These are phyloP conservation scores for Antheraea mylitta DNA, from an alignment of 1,140 invertebrate genomes.

Conservation along the genomic window DNA sequence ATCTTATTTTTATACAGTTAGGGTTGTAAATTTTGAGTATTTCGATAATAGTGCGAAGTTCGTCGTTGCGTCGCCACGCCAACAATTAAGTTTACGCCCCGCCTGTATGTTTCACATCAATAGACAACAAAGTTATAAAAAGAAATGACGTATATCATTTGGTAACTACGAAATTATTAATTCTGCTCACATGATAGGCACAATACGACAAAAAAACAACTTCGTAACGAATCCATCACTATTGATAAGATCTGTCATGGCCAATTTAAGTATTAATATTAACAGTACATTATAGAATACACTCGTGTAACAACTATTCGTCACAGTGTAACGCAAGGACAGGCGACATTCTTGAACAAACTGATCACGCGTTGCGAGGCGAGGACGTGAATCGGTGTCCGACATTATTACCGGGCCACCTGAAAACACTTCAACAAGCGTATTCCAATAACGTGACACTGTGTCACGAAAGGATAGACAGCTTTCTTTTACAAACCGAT, in stretches of 20 bases:
- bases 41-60: too few species aligned
- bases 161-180: neutral
- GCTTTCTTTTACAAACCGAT: conserved; percentile 1
- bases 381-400: conserved; percentile 31
- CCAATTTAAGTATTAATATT: neutral
- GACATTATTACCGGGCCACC: conserved; percentile 30
- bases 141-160: too few species aligned
- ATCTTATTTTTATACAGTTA: too few species aligned
- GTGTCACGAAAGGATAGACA: neutral
- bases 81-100: too few species aligned
- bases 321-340: neutral
- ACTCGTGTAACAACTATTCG: neutral
- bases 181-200: neutral
- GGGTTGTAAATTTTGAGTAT: too few species aligned
- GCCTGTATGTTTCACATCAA: too few species aligned
- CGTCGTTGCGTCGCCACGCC: too few species aligned
- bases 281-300: neutral
- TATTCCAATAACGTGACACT: conserved; percentile 6
- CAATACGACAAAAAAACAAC: neutral
- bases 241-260: neutral
- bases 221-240: neutral
- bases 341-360: conserved; percentile 12
- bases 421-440: conserved; percentile 12
- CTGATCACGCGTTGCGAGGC: conserved; percentile 28
- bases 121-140: too few species aligned